phyloP scores from a whole-genome alignment of 1,140 invertebrate species.

The Anthonomus grandis region DNA sequence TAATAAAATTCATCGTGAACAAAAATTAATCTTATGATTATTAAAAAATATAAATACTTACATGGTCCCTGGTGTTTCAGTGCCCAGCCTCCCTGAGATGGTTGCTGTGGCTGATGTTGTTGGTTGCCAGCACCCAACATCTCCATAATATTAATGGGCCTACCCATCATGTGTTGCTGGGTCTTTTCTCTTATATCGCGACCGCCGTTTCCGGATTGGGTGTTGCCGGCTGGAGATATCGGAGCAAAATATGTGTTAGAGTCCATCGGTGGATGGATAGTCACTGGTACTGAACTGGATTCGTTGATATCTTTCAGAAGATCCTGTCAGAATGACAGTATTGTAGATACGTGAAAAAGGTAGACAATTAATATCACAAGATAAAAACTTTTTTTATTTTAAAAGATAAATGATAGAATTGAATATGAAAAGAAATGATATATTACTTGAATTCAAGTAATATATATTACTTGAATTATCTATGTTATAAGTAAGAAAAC shows the following conservation, averaged over 20 bases:
- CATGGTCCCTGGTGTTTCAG: conserved; percentile 4
- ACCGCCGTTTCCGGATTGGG: conserved; percentile 10
- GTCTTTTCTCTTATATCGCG: no score
- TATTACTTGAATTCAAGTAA: no score
- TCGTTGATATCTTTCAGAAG: conserved; percentile 48
- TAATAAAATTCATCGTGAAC: no score
- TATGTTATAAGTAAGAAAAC: no score
- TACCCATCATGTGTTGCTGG: conserved; percentile 12
- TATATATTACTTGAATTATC: no score
- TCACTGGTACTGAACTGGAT: conserved; percentile 41
- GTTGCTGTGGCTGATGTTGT: background rate
- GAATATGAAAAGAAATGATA: no score
- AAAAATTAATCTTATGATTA: no score
- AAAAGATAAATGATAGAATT: no score
- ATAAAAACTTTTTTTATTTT: no score
- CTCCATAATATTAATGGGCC: conserved; percentile 51
- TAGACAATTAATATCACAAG: no score
- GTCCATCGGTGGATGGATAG: conserved; percentile 53
- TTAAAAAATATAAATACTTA: conserved; percentile 5
- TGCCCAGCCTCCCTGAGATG: conserved; percentile 17
- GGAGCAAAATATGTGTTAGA: conserved; percentile 61
- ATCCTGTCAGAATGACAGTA: conserved; percentile 19
- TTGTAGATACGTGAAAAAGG: no score
- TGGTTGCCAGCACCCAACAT: conserved; percentile 46
- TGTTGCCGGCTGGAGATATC: conserved; percentile 59